Evolutionary conservation across 2,888 invertebrate genomes (phyloP).

Genomic region (Acleris cristana): DNA sequence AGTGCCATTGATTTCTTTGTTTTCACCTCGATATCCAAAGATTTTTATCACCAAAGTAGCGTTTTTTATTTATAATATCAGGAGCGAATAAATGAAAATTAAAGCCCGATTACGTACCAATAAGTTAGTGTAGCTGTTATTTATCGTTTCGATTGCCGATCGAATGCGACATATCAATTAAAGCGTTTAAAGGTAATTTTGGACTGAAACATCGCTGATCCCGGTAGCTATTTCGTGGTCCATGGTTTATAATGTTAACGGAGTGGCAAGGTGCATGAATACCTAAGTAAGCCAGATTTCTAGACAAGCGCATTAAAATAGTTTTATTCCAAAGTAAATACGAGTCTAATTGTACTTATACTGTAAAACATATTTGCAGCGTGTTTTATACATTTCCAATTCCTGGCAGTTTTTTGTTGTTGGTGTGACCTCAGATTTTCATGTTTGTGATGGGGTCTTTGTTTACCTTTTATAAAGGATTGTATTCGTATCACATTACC

Average conservation of each 20-base stretch:
- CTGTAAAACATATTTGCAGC: no score
- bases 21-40: conserved; percentile 56
- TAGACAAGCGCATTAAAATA: no score
- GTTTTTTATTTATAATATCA: conserved; percentile 43
- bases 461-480: no score
- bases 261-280: background rate
- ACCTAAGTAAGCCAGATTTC: background rate
- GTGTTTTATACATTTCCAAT: no score
- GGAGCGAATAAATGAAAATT: background rate
- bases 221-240: background rate
- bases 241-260: background rate
- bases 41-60: conserved; percentile 52
- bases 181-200: conserved; percentile 4
- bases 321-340: no score
- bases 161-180: conserved; percentile 29
- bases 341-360: no score
- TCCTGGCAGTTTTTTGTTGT: no score
- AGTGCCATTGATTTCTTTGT: conserved; percentile 51
- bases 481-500: no score
- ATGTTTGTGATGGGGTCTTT: no score
- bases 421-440: no score
- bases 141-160: conserved; percentile 7
- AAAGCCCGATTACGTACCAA: conserved; percentile 9
- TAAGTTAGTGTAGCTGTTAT: conserved; percentile 17
- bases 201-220: background rate